Evolutionary conservation across 2,113 vertebrate genomes (phyloP).

Genomic region (Apus apus): DNA sequence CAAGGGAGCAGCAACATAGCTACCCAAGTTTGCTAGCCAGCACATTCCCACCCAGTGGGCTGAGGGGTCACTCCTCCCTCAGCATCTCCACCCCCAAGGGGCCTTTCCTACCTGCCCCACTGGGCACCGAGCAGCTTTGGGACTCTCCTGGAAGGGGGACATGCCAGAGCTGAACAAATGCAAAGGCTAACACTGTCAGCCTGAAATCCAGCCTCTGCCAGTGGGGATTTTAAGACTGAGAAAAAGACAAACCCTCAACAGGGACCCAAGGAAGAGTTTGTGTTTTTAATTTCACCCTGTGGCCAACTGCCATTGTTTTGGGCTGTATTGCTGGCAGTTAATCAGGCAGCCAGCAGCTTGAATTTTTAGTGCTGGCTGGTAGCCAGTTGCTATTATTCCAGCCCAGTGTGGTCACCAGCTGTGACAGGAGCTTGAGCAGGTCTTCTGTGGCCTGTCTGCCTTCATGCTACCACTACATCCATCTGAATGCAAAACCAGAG

Average conservation of each 20-base stretch:
- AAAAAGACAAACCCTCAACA: background rate
- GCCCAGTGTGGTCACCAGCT: background rate
- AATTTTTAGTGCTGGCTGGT: background rate
- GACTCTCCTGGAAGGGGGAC: background rate
- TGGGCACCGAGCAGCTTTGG: background rate
- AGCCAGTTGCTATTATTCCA: background rate
- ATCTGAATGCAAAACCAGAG: background rate
- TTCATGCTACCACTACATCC: background rate
- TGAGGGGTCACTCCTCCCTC: background rate
- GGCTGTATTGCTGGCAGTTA: background rate
- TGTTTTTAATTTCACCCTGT: background rate
- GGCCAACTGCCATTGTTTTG: background rate
- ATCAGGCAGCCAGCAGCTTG: background rate
- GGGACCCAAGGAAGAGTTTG: background rate
- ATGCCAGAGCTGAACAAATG: accelerated
- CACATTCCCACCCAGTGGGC: background rate
- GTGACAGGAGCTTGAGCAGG: background rate
- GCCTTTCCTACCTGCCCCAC: too few relatives aligned
- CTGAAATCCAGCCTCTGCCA: background rate
- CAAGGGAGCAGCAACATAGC: background rate
- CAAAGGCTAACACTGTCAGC: accelerated
- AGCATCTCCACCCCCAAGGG: background rate
- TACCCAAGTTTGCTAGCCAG: background rate
- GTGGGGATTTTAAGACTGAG: background rate
- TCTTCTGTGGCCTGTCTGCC: background rate